phyloP scores from a whole-genome alignment of 2,888 invertebrate species.

The Sylvicola fuscatus region DNA sequence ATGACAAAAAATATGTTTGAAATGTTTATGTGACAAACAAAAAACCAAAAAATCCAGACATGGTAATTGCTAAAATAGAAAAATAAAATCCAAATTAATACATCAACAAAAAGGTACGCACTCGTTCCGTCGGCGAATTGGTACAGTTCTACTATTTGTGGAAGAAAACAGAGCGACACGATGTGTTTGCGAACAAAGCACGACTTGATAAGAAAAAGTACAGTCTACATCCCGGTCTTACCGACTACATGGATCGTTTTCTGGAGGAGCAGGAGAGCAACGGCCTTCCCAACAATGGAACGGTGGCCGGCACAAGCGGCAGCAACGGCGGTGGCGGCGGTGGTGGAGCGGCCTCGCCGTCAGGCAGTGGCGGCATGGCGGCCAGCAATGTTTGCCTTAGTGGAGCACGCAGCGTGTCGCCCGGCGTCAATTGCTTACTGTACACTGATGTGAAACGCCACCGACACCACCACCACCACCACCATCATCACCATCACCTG shows the following conservation, averaged over 20 bases:
- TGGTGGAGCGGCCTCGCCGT: not conserved
- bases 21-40: no score
- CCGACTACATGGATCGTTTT: slow-evolving; percentile 87
- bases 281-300: no score
- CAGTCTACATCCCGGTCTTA: slow-evolving; percentile 75
- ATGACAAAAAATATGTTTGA: no score
- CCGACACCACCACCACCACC: slow-evolving; percentile 1
- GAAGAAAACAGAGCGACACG: slow-evolving; percentile 98
- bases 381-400: not conserved
- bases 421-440: slow-evolving; percentile 6
- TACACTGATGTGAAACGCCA: slow-evolving; percentile 5
- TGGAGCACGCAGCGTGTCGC: slow-evolving; percentile 5
- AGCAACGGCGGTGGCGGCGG: slow-evolving; percentile 25
- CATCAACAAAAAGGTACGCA: slow-evolving; percentile 34
- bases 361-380: slow-evolving; percentile 2
- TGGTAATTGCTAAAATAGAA: no score
- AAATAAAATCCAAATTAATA: slow-evolving; percentile 1
- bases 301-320: slow-evolving; percentile 28
- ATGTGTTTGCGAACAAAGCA: slow-evolving; percentile 68
- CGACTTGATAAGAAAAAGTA: slow-evolving; percentile 84
- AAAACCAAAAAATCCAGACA: no score
- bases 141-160: slow-evolving; percentile 93
- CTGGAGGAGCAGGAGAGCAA: slow-evolving; percentile 61
- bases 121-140: slow-evolving; percentile 86
- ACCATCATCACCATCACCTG: no score